These are phyloP conservation scores for Meleagris gallopavo DNA, from an alignment of 2,113 vertebrate genomes.

Conservation along the genomic window DNA sequence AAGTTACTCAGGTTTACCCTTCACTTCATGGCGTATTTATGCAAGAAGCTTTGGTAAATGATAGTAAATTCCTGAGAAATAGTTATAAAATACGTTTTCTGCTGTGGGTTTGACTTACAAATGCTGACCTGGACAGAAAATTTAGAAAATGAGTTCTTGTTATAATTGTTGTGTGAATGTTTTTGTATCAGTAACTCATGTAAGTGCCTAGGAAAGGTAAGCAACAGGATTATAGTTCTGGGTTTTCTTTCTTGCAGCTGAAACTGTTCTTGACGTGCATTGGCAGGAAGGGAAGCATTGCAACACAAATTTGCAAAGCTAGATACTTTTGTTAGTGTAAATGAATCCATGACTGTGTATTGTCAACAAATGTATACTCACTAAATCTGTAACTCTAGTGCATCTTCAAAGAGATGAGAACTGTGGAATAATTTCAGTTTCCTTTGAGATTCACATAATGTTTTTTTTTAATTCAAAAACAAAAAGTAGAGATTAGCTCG, in stretches of 20 bases:
- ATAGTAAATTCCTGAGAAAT: neutral
- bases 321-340: neutral
- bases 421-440: neutral
- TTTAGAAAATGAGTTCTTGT: neutral
- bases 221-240: neutral
- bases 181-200: neutral
- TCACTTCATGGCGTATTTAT: neutral
- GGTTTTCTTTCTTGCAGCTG: neutral
- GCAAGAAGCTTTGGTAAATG: neutral
- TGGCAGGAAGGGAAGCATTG: neutral
- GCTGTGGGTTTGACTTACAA: neutral
- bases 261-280: neutral
- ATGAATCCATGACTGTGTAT: neutral
- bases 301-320: neutral
- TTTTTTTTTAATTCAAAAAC: neutral
- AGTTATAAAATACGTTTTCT: neutral
- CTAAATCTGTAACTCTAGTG: neutral
- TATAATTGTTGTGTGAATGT: neutral
- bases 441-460: neutral
- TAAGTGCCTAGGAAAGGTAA: neutral
- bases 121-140: neutral
- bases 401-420: neutral
- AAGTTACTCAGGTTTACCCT: neutral
- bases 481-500: neutral
- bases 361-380: neutral